These are phyloP conservation scores for Sebastiscus albofasciatus DNA, from an alignment of 2,797 vertebrate species.

Conservation along the genomic window DNA sequence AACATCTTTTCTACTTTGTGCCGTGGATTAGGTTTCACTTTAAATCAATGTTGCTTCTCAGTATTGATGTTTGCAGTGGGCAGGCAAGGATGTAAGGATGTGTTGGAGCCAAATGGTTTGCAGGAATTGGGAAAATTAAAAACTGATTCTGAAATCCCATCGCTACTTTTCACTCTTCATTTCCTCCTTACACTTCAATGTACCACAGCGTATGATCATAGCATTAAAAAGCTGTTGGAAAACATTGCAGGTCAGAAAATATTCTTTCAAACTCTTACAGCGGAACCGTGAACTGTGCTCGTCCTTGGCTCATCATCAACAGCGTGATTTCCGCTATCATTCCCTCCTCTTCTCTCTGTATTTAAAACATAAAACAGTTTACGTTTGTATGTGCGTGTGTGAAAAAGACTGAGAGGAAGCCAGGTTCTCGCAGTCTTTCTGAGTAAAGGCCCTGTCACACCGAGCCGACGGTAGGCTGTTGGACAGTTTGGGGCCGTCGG, in stretches of 20 bases:
- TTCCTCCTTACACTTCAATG: background rate
- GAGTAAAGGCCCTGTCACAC: too few species aligned
- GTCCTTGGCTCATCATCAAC: constrained; percentile 24
- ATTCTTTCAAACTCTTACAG: constrained; percentile 40
- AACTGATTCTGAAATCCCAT: background rate
- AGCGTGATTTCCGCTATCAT: background rate
- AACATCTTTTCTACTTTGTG: background rate
- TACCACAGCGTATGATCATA: background rate
- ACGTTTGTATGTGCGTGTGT: background rate
- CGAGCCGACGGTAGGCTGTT: too few species aligned
- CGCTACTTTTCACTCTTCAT: background rate
- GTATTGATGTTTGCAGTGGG: background rate
- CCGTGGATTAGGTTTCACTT: background rate
- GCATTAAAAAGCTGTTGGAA: background rate
- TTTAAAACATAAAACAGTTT: constrained; percentile 19
- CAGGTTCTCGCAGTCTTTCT: background rate
- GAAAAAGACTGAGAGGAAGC: background rate
- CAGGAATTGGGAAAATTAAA: background rate
- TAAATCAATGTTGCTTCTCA: background rate
- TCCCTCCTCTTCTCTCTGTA: constrained; percentile 48
- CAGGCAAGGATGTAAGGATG: background rate
- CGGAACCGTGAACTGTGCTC: background rate
- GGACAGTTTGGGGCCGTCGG: too few species aligned
- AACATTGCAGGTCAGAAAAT: background rate
- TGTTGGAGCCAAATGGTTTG: background rate